Conservation (phyloP, 2,797 vertebrate genomes). For the Chelonia mydas region DNA sequence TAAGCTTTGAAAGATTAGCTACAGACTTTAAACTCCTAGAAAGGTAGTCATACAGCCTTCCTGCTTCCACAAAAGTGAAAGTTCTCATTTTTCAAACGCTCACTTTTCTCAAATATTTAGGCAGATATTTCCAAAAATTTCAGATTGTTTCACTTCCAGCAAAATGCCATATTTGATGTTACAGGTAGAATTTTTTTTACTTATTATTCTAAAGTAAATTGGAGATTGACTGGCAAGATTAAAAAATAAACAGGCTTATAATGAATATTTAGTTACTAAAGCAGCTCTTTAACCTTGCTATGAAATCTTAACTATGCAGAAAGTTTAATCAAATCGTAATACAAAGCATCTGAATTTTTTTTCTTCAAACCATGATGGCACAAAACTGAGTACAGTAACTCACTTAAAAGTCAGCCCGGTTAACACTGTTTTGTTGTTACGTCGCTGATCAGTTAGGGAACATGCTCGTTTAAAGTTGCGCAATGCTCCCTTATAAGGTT, state of each 20-base stretch:
- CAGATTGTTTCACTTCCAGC: neutral
- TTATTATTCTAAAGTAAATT: neutral
- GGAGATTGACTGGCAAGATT: neutral
- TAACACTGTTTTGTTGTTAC: too few relatives aligned
- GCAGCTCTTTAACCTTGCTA: fast-evolving
- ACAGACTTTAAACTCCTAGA: neutral
- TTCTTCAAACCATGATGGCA: neutral
- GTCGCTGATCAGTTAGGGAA: too few relatives aligned
- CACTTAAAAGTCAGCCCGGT: too few relatives aligned
- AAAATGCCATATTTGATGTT: neutral
- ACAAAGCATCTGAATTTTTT: neutral
- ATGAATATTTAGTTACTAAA: neutral
- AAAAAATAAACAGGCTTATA: neutral
- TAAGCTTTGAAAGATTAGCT: neutral
- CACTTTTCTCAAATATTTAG: neutral
- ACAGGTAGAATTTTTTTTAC: neutral
- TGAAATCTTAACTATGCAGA: neutral
- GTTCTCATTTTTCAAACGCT: neutral
- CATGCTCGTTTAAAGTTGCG: too few relatives aligned
- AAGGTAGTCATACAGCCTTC: neutral
- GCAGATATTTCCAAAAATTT: neutral
- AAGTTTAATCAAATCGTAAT: neutral
- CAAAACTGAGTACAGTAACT: neutral
- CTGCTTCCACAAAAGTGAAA: neutral
- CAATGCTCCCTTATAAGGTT: too few relatives aligned